Conservation (phyloP, 2,888 invertebrate genomes). For the Cactoblastis cactorum region DNA sequence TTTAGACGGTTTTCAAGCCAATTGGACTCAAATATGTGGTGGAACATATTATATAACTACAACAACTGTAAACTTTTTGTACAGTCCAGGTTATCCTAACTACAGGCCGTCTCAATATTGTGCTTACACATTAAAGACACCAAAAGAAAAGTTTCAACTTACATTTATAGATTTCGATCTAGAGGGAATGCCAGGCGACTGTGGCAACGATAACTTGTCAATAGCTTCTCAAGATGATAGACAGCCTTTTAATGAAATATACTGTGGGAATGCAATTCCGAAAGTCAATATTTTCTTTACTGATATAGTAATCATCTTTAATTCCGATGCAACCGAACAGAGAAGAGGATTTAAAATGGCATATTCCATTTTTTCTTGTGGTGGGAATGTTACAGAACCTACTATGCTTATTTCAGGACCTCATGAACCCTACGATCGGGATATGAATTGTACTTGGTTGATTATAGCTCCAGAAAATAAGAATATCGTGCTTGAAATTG, state of each 20-base stretch:
- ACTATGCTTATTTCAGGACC: conserved; percentile 74
- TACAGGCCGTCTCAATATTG: conserved; percentile 82
- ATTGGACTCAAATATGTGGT: conserved; percentile 85
- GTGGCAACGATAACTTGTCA: conserved; percentile 78
- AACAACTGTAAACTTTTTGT: conserved; percentile 70
- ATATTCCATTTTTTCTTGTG: conserved; percentile 83
- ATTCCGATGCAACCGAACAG: conserved; percentile 76
- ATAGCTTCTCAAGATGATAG: conserved; percentile 37
- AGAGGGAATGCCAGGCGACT: conserved; percentile 54
- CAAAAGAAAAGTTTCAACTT: conserved; percentile 64
- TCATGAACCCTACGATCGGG: conserved; percentile 64
- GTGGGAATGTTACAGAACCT: conserved; percentile 83
- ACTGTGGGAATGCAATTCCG: conserved; percentile 49
- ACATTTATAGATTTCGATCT: conserved; percentile 81
- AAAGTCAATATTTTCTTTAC: conserved; percentile 46
- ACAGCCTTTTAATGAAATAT: conserved; percentile 28
- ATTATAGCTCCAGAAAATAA: conserved; percentile 84
- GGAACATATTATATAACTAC: conserved; percentile 81
- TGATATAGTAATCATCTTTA: conserved; percentile 70
- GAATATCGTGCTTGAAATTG: conserved; percentile 81
- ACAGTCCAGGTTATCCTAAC: conserved; percentile 87
- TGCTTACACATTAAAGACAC: conserved; percentile 80
- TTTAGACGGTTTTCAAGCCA: conserved; percentile 86
- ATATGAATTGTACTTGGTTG: conserved; percentile 86
- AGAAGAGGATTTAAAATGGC: conserved; percentile 80